A percentile compares a stretch with the other conserved stretches of the same genome.
Conservation (phyloP, 2,888 invertebrate species). For the Molanna angustata region DNA sequence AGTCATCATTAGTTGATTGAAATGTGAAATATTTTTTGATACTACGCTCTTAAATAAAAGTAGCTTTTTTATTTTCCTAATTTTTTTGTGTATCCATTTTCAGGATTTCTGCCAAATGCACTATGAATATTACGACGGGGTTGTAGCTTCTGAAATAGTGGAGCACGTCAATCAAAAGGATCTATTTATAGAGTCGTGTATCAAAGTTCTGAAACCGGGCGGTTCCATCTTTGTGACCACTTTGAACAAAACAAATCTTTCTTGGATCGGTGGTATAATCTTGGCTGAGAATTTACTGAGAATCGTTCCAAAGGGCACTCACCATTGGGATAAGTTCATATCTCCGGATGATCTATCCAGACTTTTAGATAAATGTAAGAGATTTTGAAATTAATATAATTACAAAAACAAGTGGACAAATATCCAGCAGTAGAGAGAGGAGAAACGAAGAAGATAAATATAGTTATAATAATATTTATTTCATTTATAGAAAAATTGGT, state of each 20-base stretch:
- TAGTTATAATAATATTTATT: no score
- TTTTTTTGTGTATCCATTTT: slow-evolving; percentile 32
- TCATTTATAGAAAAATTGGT: no score
- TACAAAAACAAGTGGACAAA: no score
- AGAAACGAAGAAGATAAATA: no score
- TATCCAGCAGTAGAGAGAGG: no score
- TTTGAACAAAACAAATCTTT: slow-evolving; percentile 57
- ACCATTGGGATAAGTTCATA: slow-evolving; percentile 89
- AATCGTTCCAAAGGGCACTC: slow-evolving; percentile 79
- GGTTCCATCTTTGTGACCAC: slow-evolving; percentile 72
- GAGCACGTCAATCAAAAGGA: slow-evolving; percentile 81
- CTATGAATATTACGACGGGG: no score
- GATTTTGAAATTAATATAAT: not conserved
- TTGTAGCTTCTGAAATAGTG: slow-evolving; percentile 85
- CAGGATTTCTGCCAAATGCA: slow-evolving; percentile 54
- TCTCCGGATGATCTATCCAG: slow-evolving; percentile 72
- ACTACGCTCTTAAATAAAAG: no score
- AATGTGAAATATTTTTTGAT: no score
- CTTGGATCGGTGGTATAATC: slow-evolving; percentile 66
- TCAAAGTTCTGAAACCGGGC: slow-evolving; percentile 63
- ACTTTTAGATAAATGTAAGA: slow-evolving; percentile 68
- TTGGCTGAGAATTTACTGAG: slow-evolving; percentile 75
- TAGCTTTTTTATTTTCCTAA: no score
- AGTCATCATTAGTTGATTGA: no score
- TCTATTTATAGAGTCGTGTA: slow-evolving; percentile 65